These are phyloP conservation scores for Hyposmocoma kahamanoa DNA, from an alignment of 1,140 invertebrate genomes.

Conservation along the genomic window DNA sequence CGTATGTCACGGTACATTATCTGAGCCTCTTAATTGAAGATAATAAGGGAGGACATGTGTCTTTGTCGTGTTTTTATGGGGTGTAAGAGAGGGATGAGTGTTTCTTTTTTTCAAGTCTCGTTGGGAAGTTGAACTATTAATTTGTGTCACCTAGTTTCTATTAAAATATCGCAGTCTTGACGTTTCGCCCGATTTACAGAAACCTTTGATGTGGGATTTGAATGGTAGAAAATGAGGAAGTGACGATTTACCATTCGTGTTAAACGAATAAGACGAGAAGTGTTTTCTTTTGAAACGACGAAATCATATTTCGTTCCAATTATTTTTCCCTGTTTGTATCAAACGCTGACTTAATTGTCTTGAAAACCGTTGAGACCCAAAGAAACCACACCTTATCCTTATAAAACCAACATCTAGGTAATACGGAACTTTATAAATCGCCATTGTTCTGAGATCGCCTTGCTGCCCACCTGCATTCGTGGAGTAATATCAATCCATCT, in stretches of 20 bases:
- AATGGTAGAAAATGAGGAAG: not conserved
- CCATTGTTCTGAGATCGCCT: conserved; percentile 46
- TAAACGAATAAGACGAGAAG: not conserved
- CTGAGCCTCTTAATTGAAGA: conserved; percentile 67
- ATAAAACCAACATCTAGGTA: no score
- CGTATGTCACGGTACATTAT: conserved; percentile 63
- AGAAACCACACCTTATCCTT: no score
- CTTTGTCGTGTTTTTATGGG: conserved; percentile 66
- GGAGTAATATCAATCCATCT: conserved; percentile 64
- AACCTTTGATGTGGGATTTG: no score
- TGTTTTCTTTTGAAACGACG: no score
- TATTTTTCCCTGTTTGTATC: no score
- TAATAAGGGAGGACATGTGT: conserved; percentile 67
- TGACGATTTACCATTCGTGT: conserved; percentile 1
- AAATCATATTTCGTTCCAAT: no score
- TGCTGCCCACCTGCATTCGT: conserved; percentile 53
- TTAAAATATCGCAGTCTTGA: no score
- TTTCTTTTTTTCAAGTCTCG: conserved; percentile 52
- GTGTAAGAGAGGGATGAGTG: conserved; percentile 45
- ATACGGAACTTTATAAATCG: conserved; percentile 52
- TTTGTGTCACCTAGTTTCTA: conserved; percentile 37
- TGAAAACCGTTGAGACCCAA: no score
- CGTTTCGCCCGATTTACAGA: no score
- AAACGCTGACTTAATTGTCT: no score
- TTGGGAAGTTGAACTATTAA: conserved; percentile 53